Evolutionary conservation across 2,888 invertebrate genomes (phyloP).

Genomic region (Aethes cnicana): DNA sequence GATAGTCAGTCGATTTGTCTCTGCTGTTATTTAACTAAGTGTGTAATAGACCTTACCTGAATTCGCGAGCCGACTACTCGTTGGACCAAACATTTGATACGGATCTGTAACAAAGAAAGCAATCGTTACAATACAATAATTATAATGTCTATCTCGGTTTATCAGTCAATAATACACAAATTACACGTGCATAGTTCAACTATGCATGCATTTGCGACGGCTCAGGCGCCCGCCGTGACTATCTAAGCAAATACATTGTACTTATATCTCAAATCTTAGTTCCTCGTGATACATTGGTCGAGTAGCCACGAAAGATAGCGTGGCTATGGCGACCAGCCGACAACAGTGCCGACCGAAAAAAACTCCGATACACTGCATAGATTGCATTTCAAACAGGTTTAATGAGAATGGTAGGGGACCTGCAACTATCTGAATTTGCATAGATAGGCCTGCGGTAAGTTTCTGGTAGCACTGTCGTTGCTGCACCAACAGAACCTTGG

Average conservation of each 20-base stretch:
- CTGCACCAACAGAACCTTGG: not conserved
- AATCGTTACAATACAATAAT: conserved; percentile 7
- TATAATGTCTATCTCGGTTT: too few species aligned
- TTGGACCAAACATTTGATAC: conserved; percentile 98
- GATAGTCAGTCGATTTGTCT: too few species aligned
- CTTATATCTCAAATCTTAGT: conserved; percentile 10
- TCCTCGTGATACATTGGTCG: conserved; percentile 23
- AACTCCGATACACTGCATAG: conserved; percentile 75
- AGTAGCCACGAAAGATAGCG: conserved; percentile 57
- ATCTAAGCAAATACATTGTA: not conserved
- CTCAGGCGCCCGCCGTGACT: too few species aligned
- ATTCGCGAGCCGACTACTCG: conserved; percentile 97
- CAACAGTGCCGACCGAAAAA: conserved; percentile 71
- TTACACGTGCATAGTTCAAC: too few species aligned
- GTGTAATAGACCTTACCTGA: too few species aligned
- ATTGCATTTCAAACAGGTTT: conserved; percentile 77
- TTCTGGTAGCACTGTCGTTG: conserved; percentile 21
- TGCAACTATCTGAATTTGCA: conserved; percentile 65
- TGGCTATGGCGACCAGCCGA: conserved; percentile 58
- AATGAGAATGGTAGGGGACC: conserved; percentile 60
- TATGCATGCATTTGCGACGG: too few species aligned
- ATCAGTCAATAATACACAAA: too few species aligned
- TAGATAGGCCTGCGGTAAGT: conserved; percentile 56
- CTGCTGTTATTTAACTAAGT: too few species aligned
- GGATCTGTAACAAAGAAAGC: conserved; percentile 89